Conservation (phyloP, 2,888 invertebrate genomes). For the Hirtodrosophila trivittata region DNA sequence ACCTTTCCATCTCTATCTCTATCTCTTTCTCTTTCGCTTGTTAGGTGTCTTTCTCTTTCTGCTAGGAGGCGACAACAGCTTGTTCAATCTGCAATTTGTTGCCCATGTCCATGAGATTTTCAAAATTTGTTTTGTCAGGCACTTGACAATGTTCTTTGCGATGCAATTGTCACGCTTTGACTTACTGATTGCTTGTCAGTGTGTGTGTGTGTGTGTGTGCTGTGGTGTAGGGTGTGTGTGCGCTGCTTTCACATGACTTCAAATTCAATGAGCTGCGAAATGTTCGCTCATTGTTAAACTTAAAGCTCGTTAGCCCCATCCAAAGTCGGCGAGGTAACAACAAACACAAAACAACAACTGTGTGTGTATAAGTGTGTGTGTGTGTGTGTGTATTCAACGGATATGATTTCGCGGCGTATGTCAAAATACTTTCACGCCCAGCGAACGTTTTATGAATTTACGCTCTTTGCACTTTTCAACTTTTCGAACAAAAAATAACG, state of each 20-base stretch:
- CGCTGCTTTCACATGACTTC: conserved; percentile 71
- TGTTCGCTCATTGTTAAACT: conserved; percentile 76
- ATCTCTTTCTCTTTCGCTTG: conserved; percentile 2
- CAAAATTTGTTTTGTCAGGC: conserved; percentile 37
- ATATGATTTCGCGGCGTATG: conserved; percentile 57
- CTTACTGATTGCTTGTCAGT: conserved; percentile 60
- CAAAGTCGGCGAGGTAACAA: conserved; percentile 45
- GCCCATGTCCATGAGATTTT: conserved; percentile 32
- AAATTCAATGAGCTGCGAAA: conserved; percentile 77
- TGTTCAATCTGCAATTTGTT: conserved; percentile 29
- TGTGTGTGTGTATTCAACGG: conserved; percentile 27
- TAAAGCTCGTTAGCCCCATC: conserved; percentile 69
- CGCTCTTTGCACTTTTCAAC: conserved; percentile 74
- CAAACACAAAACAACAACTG: conserved; percentile 16
- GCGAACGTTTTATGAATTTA: conserved; percentile 69
- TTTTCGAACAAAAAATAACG: conserved; percentile 28
- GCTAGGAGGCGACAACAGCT: neutral
- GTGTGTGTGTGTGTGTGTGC: conserved; percentile 22
- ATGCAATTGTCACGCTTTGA: conserved; percentile 51
- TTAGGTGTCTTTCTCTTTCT: conserved; percentile 7
- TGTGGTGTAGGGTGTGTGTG: conserved; percentile 19
- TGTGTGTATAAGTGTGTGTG: conserved; percentile 4
- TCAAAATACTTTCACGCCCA: conserved; percentile 70
- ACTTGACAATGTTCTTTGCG: conserved; percentile 38
- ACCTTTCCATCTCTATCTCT: too few species aligned